Conservation (phyloP, 2,797 vertebrate species). For the Ctenochaetus hawaiiensis region DNA sequence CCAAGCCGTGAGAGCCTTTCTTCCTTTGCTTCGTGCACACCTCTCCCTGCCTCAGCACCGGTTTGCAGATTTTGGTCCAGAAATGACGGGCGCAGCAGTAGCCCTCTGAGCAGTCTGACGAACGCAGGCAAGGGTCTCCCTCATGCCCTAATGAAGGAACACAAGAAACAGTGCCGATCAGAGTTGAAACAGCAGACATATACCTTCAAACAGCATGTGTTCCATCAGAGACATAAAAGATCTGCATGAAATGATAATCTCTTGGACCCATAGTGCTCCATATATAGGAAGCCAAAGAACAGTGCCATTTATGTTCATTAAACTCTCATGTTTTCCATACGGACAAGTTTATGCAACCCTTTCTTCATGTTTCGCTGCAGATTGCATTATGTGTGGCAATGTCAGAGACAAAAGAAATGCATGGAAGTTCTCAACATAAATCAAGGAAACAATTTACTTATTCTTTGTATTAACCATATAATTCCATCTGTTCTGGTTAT, state of each 20-base stretch:
- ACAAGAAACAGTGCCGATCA: constrained; percentile 16
- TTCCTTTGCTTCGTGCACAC: constrained; percentile 97
- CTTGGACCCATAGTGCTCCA: constrained; percentile 14
- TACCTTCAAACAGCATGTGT: not conserved
- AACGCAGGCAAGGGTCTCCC: constrained; percentile 94
- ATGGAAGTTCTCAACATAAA: constrained; percentile 39
- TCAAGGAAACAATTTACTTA: constrained; percentile 59
- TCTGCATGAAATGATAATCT: constrained; percentile 31
- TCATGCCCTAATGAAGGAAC: constrained; percentile 87
- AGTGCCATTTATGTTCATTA: constrained; percentile 66
- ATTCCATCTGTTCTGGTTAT: constrained; percentile 45
- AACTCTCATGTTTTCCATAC: constrained; percentile 67
- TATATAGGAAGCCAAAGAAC: constrained; percentile 62
- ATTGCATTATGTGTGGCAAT: constrained; percentile 45
- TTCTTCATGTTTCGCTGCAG: constrained; percentile 56
- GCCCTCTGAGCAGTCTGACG: constrained; percentile 94
- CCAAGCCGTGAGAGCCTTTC: constrained; percentile 96
- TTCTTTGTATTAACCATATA: constrained; percentile 59
- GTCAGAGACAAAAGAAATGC: constrained; percentile 49
- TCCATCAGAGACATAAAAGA: constrained; percentile 42
- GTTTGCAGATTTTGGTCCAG: constrained; percentile 99
- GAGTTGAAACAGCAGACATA: constrained; percentile 4
- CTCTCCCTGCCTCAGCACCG: constrained; percentile 94
- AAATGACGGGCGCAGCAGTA: constrained; percentile 98
- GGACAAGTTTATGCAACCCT: constrained; percentile 53